Percentiles rank a stretch among this genome's conserved stretches.
phyloP scores from a whole-genome alignment of 2,113 vertebrate genomes.

The Columbina picui region DNA sequence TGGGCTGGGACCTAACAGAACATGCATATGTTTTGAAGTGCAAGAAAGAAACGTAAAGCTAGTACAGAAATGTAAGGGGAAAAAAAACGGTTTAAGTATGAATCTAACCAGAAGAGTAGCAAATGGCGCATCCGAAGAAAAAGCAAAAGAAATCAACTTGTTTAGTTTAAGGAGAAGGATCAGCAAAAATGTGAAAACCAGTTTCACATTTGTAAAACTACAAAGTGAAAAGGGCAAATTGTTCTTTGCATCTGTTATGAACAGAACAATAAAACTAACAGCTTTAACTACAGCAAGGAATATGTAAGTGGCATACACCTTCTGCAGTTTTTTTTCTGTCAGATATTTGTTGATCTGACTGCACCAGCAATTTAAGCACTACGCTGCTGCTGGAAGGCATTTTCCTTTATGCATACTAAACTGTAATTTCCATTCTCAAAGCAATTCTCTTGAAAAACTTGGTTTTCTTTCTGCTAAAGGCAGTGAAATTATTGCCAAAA shows the following conservation, averaged over 20 bases:
- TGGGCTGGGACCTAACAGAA: not conserved
- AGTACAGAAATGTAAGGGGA: not conserved
- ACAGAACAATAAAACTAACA: not conserved
- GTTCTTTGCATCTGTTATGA: not conserved
- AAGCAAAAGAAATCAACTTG: not conserved
- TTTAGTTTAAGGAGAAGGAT: not conserved
- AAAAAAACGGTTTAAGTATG: not conserved
- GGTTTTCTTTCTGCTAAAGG: not conserved
- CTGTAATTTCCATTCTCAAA: not conserved
- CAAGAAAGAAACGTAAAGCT: not conserved
- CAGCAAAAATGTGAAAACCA: not conserved
- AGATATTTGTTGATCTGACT: not conserved
- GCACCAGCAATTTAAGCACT: not conserved
- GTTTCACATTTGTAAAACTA: not conserved
- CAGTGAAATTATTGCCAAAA: not conserved
- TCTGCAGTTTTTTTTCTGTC: not conserved
- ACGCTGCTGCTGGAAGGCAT: not conserved
- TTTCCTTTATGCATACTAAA: not conserved
- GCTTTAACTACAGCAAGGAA: not conserved
- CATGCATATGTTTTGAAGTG: not conserved
- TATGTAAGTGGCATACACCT: not conserved
- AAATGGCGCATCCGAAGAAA: not conserved
- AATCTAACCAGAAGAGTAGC: not conserved
- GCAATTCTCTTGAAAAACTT: not conserved
- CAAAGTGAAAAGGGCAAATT: not conserved